These are phyloP conservation scores for Bombus sylvicola DNA, from an alignment of 1,140 invertebrate genomes.

Conservation along the genomic window DNA sequence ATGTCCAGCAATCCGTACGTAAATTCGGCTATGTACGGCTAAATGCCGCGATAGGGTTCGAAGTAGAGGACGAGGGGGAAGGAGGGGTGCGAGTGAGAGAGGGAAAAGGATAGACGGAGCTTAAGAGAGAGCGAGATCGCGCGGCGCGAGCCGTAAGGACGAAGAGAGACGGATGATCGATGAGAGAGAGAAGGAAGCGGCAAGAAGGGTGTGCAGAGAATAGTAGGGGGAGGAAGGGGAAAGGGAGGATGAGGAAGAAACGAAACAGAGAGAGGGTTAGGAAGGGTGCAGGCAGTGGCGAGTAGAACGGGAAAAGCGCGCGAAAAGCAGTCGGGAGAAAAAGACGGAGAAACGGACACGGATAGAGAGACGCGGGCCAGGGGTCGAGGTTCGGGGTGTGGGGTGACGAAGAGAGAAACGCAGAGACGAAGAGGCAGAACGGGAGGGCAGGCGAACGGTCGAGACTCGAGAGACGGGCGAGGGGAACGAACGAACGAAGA, in stretches of 20 bases:
- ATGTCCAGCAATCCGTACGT: conserved; percentile 77
- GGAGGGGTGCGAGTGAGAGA: background rate
- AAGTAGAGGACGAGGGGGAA: conserved; percentile 19
- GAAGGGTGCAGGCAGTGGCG: conserved; percentile 37
- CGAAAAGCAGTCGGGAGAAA: conserved; percentile 38
- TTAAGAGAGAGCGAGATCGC: background rate
- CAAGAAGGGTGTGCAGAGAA: conserved; percentile 38
- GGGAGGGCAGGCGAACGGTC: conserved; percentile 51
- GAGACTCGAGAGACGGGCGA: conserved; percentile 55
- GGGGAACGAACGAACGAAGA: conserved; percentile 54
- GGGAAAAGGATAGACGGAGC: background rate
- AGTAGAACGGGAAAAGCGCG: conserved; percentile 28
- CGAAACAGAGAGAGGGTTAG: conserved; percentile 56
- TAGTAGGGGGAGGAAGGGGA: conserved; percentile 18
- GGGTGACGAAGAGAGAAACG: conserved; percentile 48
- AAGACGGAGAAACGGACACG: conserved; percentile 56
- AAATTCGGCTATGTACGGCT: conserved; percentile 80
- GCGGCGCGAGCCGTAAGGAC: background rate
- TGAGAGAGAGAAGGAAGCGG: background rate
- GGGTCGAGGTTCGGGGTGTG: conserved; percentile 50
- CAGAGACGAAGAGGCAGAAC: conserved; percentile 1
- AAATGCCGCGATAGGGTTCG: conserved; percentile 70
- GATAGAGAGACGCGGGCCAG: conserved; percentile 56
- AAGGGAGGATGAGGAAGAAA: conserved; percentile 40
- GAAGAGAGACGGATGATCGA: conserved; percentile 18